These are phyloP conservation scores for Sitta europaea DNA, from an alignment of 2,113 vertebrate species.

Conservation along the genomic window DNA sequence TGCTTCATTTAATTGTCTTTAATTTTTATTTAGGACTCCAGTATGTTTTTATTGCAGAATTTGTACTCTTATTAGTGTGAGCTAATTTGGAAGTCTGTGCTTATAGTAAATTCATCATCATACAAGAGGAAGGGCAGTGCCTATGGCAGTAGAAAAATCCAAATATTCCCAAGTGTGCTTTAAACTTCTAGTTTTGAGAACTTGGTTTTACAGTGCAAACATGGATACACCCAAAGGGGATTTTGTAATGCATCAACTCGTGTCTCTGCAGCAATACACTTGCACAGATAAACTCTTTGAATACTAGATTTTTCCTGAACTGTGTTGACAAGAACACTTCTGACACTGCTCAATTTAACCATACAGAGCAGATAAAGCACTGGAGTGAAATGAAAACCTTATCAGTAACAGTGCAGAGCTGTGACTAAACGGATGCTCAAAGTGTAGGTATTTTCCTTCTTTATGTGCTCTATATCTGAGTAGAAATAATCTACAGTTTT, in stretches of 20 bases:
- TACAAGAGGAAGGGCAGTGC: neutral
- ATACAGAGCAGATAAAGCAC: neutral
- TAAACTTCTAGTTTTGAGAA: slow-evolving; percentile 14
- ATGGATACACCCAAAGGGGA: neutral
- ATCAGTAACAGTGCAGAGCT: neutral
- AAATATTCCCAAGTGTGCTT: neutral
- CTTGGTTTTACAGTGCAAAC: neutral
- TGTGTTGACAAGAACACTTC: neutral
- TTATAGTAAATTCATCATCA: neutral
- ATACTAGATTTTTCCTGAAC: neutral
- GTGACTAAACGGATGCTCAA: neutral
- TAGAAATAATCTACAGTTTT: neutral
- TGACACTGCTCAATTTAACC: neutral
- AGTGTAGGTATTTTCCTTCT: neutral
- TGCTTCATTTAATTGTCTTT: neutral
- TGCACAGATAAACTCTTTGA: neutral
- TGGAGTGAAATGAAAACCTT: neutral
- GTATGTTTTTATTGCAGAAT: neutral
- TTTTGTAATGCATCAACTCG: neutral
- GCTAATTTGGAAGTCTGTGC: neutral
- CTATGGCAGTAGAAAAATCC: neutral
- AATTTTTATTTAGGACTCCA: neutral
- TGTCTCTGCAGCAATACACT: neutral
- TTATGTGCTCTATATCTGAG: neutral
- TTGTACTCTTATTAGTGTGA: neutral